phyloP scores from a whole-genome alignment of 1,140 invertebrate genomes.

The Meloidogyne exigua region DNA sequence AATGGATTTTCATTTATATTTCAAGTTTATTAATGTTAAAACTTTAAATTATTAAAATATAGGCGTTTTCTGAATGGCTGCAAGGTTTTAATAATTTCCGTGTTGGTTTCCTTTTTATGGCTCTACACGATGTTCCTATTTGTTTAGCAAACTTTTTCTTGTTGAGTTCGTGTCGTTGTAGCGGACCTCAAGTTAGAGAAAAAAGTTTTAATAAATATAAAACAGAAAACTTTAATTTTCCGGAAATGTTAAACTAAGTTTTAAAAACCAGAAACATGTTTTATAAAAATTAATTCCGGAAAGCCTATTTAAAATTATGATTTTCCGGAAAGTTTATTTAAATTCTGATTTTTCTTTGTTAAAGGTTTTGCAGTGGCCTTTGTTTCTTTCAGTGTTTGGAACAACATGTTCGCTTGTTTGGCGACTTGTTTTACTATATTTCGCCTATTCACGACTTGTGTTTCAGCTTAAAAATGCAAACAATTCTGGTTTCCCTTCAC shows the following conservation, averaged over 20 bases:
- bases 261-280: background rate
- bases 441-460: conserved; percentile 51
- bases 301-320: background rate
- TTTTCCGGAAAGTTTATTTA: background rate
- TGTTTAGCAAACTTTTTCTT: conserved; percentile 61
- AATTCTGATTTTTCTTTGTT: conserved; percentile 9
- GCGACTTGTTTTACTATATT: conserved; percentile 56
- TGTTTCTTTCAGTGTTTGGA: conserved; percentile 51
- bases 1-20: conserved; percentile 8
- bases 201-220: background rate
- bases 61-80: conserved; percentile 54
- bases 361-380: conserved; percentile 50
- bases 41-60: background rate
- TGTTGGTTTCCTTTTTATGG: conserved; percentile 57
- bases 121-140: conserved; percentile 49
- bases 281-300: background rate
- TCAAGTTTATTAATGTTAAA: background rate
- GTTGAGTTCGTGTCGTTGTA: conserved; percentile 53
- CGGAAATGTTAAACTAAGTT: background rate
- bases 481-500: conserved; percentile 33
- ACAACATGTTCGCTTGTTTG: conserved; percentile 49
- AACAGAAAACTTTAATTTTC: background rate
- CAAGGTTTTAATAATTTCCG: conserved; percentile 63
- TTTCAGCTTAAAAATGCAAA: conserved; percentile 18
- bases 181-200: conserved; percentile 47